phyloP scores from a whole-genome alignment of 37 sponge, comb jelly and placozoan species.

The Spongilla lacustris region DNA sequence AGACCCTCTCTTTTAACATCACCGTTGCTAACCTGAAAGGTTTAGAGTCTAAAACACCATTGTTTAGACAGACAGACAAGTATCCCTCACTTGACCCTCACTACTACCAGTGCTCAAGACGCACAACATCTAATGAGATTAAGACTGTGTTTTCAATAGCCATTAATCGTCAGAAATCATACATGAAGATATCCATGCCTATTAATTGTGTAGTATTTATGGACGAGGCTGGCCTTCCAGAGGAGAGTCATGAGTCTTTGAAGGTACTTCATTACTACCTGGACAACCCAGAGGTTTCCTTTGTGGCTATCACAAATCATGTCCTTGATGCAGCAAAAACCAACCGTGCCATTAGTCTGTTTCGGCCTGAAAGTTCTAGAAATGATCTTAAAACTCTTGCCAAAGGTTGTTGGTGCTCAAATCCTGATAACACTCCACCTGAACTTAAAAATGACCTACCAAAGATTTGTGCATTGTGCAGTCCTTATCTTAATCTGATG shows the following conservation, averaged over 20 bases:
- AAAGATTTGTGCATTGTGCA: slow-evolving; percentile 56
- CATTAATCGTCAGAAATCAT: slow-evolving; percentile 73
- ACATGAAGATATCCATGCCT: slow-evolving; percentile 51
- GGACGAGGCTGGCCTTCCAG: slow-evolving; percentile 95
- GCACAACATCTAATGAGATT: slow-evolving; percentile 89
- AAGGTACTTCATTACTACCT: slow-evolving; percentile 93
- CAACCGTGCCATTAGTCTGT: slow-evolving; percentile 90
- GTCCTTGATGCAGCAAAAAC: slow-evolving; percentile 94
- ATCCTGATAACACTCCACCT: slow-evolving; percentile 58
- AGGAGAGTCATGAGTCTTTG: slow-evolving; percentile 92
- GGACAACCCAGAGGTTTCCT: slow-evolving; percentile 88
- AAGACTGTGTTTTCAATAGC: slow-evolving; percentile 87
- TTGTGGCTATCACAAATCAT: slow-evolving; percentile 92
- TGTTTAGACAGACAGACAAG: slow-evolving; percentile 58
- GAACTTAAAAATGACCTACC: slow-evolving; percentile 50
- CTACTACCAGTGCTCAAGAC: slow-evolving; percentile 91
- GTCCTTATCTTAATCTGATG: slow-evolving; percentile 56
- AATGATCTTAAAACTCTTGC: slow-evolving; percentile 73
- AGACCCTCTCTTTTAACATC: slow-evolving; percentile 93
- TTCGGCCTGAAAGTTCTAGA: slow-evolving; percentile 73
- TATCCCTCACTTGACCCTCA: slow-evolving; percentile 84
- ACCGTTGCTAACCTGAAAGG: slow-evolving; percentile 84
- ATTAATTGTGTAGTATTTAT: slow-evolving; percentile 90
- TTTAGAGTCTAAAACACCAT: slow-evolving; percentile 59
- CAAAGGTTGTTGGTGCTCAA: slow-evolving; percentile 71